phyloP scores from a whole-genome alignment of 2,888 invertebrate species.

The Anthrax anthrax region DNA sequence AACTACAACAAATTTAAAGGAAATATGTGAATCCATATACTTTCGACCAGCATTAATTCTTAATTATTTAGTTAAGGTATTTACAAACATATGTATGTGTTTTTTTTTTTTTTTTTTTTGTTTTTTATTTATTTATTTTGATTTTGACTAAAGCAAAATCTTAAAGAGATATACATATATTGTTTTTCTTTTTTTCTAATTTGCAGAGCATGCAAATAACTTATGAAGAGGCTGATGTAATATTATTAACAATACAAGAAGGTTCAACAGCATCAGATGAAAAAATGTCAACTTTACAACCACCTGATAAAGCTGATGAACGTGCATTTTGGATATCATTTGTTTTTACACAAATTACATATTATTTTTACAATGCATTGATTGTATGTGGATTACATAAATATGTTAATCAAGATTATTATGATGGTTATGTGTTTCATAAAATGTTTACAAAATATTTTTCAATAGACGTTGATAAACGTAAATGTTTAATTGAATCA shows the following conservation, averaged over 20 bases:
- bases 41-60: constrained; percentile 5
- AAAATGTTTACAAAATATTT: constrained; percentile 8
- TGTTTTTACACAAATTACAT: constrained; percentile 3
- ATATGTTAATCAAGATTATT: constrained; percentile 1
- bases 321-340: constrained; percentile 8
- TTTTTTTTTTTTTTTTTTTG: not conserved
- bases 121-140: not conserved
- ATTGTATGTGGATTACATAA: constrained; percentile 7
- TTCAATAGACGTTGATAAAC: not conserved
- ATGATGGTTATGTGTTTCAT: constrained; percentile 11
- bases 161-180: too few species aligned
- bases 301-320: constrained; percentile 3
- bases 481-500: not conserved
- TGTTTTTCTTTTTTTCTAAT: not conserved
- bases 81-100: not conserved
- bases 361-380: constrained; percentile 3
- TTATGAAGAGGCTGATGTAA: constrained; percentile 9
- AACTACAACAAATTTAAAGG: not conserved
- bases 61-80: constrained; percentile 8
- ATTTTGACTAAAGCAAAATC: too few species aligned
- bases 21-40: constrained; percentile 1
- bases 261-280: not conserved
- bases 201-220: constrained; percentile 9
- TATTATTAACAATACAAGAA: constrained; percentile 8
- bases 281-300: constrained; percentile 1